A percentile compares a stretch with the other conserved stretches of the same genome.
These are phyloP conservation scores for Heterotilapia buettikoferi DNA, from an alignment of 2,113 vertebrate species.

Conservation along the genomic window DNA sequence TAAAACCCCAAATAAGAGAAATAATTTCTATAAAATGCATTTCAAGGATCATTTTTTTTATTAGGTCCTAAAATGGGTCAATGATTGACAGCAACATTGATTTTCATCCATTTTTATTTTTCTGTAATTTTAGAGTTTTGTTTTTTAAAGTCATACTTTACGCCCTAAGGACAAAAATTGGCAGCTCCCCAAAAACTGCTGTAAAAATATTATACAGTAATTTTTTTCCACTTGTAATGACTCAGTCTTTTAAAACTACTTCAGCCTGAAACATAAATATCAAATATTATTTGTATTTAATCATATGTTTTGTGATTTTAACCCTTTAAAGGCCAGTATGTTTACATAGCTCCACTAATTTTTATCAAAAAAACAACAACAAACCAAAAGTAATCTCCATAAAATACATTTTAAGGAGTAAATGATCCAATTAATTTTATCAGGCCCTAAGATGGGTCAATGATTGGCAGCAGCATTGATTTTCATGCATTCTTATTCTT, in stretches of 20 bases:
- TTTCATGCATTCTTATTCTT: fast-evolving
- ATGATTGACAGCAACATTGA: background rate
- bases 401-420: background rate
- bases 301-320: background rate
- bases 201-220: background rate
- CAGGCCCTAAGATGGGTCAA: background rate
- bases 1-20: background rate
- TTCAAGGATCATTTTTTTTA: background rate
- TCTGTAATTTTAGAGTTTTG: background rate
- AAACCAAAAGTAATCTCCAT: background rate
- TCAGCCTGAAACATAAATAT: background rate
- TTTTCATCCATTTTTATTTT: background rate
- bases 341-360: fast-evolving
- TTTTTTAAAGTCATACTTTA: background rate
- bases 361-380: background rate
- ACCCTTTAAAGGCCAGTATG: background rate
- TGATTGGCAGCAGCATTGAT: background rate
- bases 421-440: background rate
- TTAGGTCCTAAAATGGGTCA: background rate
- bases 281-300: background rate
- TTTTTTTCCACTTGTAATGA: background rate
- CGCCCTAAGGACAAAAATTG: background rate
- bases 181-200: background rate
- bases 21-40: background rate
- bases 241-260: background rate